Evolutionary conservation across 2,888 invertebrate species (phyloP), one percentile per base, ranked within the genome.

Genomic region (Parasteatoda lunata): DNA sequence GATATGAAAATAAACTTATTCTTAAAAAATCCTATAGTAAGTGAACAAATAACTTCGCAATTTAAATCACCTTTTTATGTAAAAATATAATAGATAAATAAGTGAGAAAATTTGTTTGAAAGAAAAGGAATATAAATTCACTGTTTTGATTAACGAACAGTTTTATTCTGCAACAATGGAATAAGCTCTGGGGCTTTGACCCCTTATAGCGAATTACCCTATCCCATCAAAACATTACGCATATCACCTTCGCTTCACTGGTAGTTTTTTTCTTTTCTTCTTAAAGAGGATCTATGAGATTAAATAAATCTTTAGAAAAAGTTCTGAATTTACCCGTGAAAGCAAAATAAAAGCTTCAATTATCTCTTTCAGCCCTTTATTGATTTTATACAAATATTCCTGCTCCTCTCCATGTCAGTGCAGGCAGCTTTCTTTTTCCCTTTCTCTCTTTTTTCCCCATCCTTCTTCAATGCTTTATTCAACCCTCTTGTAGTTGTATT

Each of bases 331-430:
- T 79, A 73, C 76, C 76, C 69, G 66, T 54, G 47, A 45, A 85
- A 84, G 76, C 71, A 79, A 85, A 80, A 80, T 76, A 85, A 80
- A 85, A 75, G 77, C 77, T 84, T 84, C 84, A 85, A 79, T 76
- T 80, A 85, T 77, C 76, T 73, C 49, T 76, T 54, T 75, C 79
- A 86, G 80, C 85, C 85, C 80, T 86, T 86, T 86, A 86, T 86
- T 86, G 85, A 80, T 86, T 81, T 80, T 85, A 49, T 48, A 52
- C 80, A 71, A 75, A 75, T 80, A 70, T 79, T 75, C 78, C 73
- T 84, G 51, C 52, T 76, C 65, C 77, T 15, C 76, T 86, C 73
- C 49, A 65, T 64, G 75, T 79, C 84, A 75, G 69, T 79, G 77
- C 49, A 64, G 15, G 65, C 30, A 66, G 75, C 75, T 64, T 70